These are phyloP conservation scores for Crypturellus undulatus DNA, from an alignment of 2,113 vertebrate species.

Conservation along the genomic window DNA sequence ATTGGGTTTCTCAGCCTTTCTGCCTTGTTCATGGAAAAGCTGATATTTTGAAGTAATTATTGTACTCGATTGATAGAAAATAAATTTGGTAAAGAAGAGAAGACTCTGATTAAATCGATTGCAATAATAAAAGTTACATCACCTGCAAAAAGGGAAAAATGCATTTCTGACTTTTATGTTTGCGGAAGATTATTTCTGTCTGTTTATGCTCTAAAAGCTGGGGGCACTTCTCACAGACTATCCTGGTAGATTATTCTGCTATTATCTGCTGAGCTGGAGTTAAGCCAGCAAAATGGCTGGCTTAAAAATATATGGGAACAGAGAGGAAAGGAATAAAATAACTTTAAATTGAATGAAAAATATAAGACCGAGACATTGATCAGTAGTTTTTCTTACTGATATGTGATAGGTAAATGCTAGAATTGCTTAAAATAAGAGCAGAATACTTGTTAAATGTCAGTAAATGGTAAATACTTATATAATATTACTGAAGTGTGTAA, in stretches of 20 bases:
- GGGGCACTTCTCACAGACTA: background rate
- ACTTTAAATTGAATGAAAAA: background rate
- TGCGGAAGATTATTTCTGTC: background rate
- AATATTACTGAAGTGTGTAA: background rate
- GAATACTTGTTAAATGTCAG: background rate
- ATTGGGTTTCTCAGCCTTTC: background rate
- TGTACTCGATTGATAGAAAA: background rate
- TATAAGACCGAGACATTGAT: background rate
- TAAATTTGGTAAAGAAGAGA: background rate
- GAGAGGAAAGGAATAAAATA: background rate
- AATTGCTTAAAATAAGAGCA: background rate
- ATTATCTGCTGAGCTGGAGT: background rate
- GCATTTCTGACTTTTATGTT: background rate
- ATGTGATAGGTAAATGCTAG: background rate
- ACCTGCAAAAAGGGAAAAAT: background rate
- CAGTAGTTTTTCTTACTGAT: background rate
- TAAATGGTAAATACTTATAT: background rate
- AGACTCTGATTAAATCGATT: background rate
- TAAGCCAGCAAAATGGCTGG: background rate
- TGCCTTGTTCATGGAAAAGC: background rate
- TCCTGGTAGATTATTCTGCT: background rate
- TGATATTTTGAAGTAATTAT: background rate
- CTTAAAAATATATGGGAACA: background rate
- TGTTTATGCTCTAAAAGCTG: background rate
- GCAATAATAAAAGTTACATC: background rate